Percentiles rank a stretch among this genome's conserved stretches.
These are phyloP conservation scores for Oxyruncus cristatus DNA, from an alignment of 2,113 vertebrate genomes.

Conservation along the genomic window DNA sequence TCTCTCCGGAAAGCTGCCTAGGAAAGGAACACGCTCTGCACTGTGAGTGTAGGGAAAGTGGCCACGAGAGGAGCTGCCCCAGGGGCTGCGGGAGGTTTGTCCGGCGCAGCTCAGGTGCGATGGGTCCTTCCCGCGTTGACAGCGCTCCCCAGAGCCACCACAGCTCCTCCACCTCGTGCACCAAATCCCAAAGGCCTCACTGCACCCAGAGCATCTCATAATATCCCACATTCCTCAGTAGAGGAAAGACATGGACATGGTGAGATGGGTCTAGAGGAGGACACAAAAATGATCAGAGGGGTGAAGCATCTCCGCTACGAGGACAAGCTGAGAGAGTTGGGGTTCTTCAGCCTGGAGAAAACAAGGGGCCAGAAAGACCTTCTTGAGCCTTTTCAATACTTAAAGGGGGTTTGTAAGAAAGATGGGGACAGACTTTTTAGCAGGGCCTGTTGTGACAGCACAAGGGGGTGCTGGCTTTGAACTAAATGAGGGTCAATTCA, in stretches of 20 bases:
- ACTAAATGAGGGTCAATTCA: not conserved
- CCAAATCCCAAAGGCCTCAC: not conserved
- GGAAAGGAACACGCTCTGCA: not conserved
- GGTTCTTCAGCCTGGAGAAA: not conserved
- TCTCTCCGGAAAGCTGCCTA: slow-evolving; percentile 87
- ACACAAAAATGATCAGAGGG: fast-evolving
- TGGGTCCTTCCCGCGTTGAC: not conserved
- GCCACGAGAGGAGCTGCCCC: fast-evolving
- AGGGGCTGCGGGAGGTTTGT: fast-evolving
- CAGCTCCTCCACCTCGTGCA: not conserved
- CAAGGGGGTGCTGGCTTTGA: not conserved
- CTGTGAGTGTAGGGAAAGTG: not conserved
- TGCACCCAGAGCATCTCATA: not conserved
- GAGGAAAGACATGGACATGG: fast-evolving
- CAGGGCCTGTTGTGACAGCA: fast-evolving
- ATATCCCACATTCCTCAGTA: not conserved
- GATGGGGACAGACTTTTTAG: not conserved
- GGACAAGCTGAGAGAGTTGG: not conserved
- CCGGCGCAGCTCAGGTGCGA: not conserved
- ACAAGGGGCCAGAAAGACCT: not conserved
- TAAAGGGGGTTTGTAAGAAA: not conserved
- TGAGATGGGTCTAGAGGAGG: not conserved
- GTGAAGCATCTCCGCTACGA: not conserved
- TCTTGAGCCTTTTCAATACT: fast-evolving
- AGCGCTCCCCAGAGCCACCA: not conserved